phyloP scores from a whole-genome alignment of 1,140 invertebrate genomes.

The Druon quercuslanigerum region DNA sequence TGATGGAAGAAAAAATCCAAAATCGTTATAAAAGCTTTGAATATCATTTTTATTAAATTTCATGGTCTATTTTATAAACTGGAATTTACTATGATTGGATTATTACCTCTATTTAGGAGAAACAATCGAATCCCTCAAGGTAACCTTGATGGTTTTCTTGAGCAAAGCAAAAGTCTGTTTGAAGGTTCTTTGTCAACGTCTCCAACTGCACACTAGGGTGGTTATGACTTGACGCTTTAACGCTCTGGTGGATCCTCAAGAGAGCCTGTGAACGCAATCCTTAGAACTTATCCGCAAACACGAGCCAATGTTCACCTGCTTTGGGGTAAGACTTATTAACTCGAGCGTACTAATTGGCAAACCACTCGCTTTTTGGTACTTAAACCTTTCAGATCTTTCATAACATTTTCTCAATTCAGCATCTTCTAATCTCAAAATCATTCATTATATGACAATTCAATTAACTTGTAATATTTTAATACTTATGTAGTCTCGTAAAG shows the following conservation, averaged over 20 bases:
- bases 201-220: slow-evolving; percentile 31
- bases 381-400: background rate
- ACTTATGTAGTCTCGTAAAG: too few relatives aligned
- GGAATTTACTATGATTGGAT: too few relatives aligned
- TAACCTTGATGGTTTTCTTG: slow-evolving; percentile 40
- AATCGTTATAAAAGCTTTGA: too few relatives aligned
- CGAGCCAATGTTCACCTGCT: slow-evolving; percentile 23
- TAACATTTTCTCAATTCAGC: too few relatives aligned
- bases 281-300: slow-evolving; percentile 31
- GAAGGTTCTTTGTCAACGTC: slow-evolving; percentile 37
- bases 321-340: slow-evolving; percentile 20
- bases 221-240: slow-evolving; percentile 43
- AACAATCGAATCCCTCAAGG: slow-evolving; percentile 21
- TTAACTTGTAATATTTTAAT: too few relatives aligned
- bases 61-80: too few relatives aligned
- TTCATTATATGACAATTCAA: too few relatives aligned
- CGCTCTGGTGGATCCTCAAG: slow-evolving; percentile 36
- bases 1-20: too few relatives aligned
- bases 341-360: slow-evolving; percentile 11
- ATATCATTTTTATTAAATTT: too few relatives aligned
- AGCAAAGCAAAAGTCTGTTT: slow-evolving; percentile 33
- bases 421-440: too few relatives aligned
- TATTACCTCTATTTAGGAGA: background rate
- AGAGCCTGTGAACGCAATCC: slow-evolving; percentile 38
- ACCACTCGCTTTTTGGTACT: slow-evolving; percentile 11